Evolutionary conservation across 2,113 vertebrate species (phyloP), one percentile per base, ranked within the genome.

Genomic region (Albula goreensis): DNA sequence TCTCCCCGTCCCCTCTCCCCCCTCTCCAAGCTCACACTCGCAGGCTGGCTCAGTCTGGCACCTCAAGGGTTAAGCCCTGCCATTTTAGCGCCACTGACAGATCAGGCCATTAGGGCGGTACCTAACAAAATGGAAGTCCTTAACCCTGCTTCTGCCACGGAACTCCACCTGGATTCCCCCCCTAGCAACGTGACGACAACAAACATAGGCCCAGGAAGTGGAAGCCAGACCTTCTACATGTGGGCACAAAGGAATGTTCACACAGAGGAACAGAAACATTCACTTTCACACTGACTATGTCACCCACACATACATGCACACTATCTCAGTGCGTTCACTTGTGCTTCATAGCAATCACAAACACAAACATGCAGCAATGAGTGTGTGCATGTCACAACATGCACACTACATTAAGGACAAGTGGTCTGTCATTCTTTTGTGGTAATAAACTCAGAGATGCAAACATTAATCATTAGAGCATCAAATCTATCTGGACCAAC

Each of bases 81-180:
- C 97, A 97, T 97, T 97, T 97, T 96, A 96, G 96, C 95, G 94
- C 95, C 96, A 97, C 95, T 97, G 96, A 94, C 95, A 90, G 96
- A 96, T 94, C 92, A 96, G 96, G 96, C 97, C 96, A 96, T 96
- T 91, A 97, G 97, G 94, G 96, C 96, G 95, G 97, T 97, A 96
- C 96, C 96, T 96, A 97, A 97, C 96, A 97, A 98, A 98, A 98
- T 97, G 96, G 96, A 96, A 97, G 96, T 91, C 91, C 92, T 97
- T 97, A 98, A 97, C 96, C 94, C 96, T 96, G 95, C 90, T 89
- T 93, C 93, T 91, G 90, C 95, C 92, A 63, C 87, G 85, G 91
- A 41, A 91, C 93, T 93, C 91, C 92, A 96, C 94, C 93, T 94
- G 93, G 91, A 92, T 92, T 93, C 89, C 90, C 93, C 91, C 80